Percentiles rank a stretch among this genome's conserved stretches.
phyloP scores from a whole-genome alignment of 2,797 vertebrate genomes.

The Sebastes hubbsi region DNA sequence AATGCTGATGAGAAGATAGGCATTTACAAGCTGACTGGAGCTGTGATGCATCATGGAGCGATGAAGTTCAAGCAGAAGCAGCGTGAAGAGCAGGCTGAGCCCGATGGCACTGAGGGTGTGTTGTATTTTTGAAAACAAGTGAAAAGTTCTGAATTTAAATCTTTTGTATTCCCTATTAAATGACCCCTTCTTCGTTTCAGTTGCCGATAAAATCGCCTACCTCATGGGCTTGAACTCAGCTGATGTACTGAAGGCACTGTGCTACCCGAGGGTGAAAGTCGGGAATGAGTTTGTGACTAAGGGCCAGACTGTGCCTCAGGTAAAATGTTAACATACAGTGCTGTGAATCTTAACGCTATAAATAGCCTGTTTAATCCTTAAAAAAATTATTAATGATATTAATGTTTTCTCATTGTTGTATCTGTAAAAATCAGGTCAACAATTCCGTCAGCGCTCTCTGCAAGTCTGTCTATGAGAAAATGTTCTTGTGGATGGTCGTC shows the following conservation, averaged over 20 bases:
- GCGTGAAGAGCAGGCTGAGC: slow-evolving; percentile 90
- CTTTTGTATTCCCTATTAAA: neutral
- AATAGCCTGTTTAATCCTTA: neutral
- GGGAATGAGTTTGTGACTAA: slow-evolving; percentile 88
- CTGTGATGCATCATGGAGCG: slow-evolving; percentile 88
- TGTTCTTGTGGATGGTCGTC: slow-evolving; percentile 89
- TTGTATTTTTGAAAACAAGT: neutral
- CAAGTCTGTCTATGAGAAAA: slow-evolving; percentile 88
- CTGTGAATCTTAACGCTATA: neutral
- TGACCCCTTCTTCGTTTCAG: slow-evolving; percentile 53
- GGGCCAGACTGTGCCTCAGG: slow-evolving; percentile 88
- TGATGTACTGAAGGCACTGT: slow-evolving; percentile 84
- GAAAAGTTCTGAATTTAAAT: neutral
- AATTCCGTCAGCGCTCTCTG: slow-evolving; percentile 84
- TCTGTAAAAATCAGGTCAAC: slow-evolving; percentile 80
- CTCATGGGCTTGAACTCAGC: slow-evolving; percentile 76
- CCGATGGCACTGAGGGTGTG: slow-evolving; percentile 88
- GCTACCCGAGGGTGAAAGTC: slow-evolving; percentile 87
- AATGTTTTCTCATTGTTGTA: neutral
- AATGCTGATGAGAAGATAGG: slow-evolving; percentile 82
- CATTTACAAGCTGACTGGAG: slow-evolving; percentile 89
- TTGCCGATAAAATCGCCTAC: slow-evolving; percentile 84
- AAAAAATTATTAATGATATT: neutral
- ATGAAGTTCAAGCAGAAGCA: slow-evolving; percentile 94
- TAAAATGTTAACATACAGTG: slow-evolving; percentile 44